Evolutionary conservation across 2,797 vertebrate species (phyloP).

Genomic region (Rhinella marina): DNA sequence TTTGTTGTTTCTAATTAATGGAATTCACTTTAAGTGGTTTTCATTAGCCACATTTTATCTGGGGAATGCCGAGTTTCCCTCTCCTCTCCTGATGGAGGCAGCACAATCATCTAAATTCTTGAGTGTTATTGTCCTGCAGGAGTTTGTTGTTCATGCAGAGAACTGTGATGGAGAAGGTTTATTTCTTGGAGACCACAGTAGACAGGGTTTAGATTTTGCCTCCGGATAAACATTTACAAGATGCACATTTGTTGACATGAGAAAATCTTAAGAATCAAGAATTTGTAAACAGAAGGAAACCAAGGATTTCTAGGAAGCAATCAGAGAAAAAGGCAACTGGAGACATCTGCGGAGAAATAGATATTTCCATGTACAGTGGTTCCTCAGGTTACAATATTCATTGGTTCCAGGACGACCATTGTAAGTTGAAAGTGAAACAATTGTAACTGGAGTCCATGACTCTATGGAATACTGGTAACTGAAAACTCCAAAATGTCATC

Average conservation of each 20-base stretch:
- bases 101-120: not conserved
- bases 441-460: too few species aligned
- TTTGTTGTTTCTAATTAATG: too few species aligned
- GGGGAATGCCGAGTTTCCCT: not conserved
- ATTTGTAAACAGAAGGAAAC: not conserved
- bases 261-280: not conserved
- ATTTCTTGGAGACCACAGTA: slow-evolving; percentile 1
- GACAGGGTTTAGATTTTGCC: not conserved
- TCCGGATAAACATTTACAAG: slow-evolving; percentile 10
- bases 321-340: not conserved
- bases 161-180: not conserved
- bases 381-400: too few species aligned
- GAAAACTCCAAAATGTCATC: too few species aligned
- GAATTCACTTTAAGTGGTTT: not conserved
- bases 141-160: not conserved
- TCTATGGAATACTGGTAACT: too few species aligned
- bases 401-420: too few species aligned
- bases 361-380: not conserved
- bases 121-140: not conserved
- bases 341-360: not conserved
- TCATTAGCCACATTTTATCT: not conserved
- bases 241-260: not conserved
- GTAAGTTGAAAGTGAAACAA: too few species aligned
- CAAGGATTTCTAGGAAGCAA: not conserved
- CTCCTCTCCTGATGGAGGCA: too few species aligned